Evolutionary conservation across 1,140 invertebrate species (phyloP), one percentile per base, ranked within the genome.

Genomic region (Aphelinus atriplicis): DNA sequence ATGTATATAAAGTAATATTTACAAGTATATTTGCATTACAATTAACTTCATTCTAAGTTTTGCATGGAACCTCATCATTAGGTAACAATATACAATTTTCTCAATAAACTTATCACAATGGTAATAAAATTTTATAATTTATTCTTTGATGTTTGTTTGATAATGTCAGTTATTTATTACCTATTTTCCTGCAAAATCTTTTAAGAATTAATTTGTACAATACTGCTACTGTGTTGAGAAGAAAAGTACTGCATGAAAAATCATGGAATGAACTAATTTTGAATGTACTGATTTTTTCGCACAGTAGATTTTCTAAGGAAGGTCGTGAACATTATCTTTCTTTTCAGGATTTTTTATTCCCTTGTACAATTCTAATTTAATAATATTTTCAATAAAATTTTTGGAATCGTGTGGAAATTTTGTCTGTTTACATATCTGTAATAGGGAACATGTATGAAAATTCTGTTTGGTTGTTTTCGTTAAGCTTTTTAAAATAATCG

Each of bases 1-100:
- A 48, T 71, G 45, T 72, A 68, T 72, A 76, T 62, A 76, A 76
- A 76, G 55, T 66, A 71, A 76, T 76, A 76, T 76, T 76, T 76
- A 76, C 74, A 76, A 76, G 67, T 76, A 56, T 74, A 69, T 65
- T 58, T 64, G 46, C 55, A 45, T 72, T 72, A 76, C 26, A 68
- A 76, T 56, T 57, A 67, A 72, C 64, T 66, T 67, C 51, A 70
- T 62, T 67, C 70, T 72, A 76, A 45, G 3, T 67, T 70, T 56
- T 76, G 63, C 70, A 71, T 76, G 45, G 50, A 66, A 76, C 58
- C 69, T 71, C 66, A 66, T 75, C 66, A 65, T 62, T 75, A 51
- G 67, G 67, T 67, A 75, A 64, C 53, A 62, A 71, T 53, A 67
- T 71, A 58, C 53, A 76, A 71, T 67, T 71, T 67, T 60, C 26